These are phyloP conservation scores for Lasius fuliginosus DNA, from an alignment of 2,888 invertebrate genomes.

Conservation along the genomic window DNA sequence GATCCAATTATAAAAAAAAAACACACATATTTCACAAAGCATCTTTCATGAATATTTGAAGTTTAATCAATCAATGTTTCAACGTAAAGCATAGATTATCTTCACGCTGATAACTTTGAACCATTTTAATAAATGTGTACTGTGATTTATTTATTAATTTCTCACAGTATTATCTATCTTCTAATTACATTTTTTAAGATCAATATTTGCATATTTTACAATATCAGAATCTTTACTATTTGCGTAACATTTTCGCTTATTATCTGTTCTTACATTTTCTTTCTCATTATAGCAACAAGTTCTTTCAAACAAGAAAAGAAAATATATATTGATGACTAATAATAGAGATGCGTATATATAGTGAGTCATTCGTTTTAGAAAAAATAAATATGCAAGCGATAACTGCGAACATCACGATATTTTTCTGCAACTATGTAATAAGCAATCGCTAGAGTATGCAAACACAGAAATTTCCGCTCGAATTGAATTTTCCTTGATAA, in stretches of 20 bases:
- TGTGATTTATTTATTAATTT: slow-evolving; percentile 27
- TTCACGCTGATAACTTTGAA: background rate
- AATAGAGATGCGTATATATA: background rate
- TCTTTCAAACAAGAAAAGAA: background rate
- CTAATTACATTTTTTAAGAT: background rate
- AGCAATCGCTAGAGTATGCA: background rate
- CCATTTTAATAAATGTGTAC: background rate
- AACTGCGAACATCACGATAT: background rate
- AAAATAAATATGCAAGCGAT: background rate
- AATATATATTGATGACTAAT: background rate
- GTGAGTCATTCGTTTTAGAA: background rate
- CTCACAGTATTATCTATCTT: background rate
- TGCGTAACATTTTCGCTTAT: background rate
- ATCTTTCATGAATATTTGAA: background rate
- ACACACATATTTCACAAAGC: background rate
- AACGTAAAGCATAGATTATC: background rate
- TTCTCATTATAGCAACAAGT: background rate
- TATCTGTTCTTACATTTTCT: background rate
- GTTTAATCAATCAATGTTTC: background rate
- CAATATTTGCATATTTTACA: background rate
- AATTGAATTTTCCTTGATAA: slow-evolving; percentile 3
- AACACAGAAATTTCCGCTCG: slow-evolving; percentile 56
- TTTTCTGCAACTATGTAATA: slow-evolving; percentile 46
- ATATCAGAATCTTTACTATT: background rate
- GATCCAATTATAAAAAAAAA: background rate